Evolutionary conservation across 2,888 invertebrate genomes (phyloP), one percentile per base, ranked within the genome.

Genomic region (Papilio gigon): DNA sequence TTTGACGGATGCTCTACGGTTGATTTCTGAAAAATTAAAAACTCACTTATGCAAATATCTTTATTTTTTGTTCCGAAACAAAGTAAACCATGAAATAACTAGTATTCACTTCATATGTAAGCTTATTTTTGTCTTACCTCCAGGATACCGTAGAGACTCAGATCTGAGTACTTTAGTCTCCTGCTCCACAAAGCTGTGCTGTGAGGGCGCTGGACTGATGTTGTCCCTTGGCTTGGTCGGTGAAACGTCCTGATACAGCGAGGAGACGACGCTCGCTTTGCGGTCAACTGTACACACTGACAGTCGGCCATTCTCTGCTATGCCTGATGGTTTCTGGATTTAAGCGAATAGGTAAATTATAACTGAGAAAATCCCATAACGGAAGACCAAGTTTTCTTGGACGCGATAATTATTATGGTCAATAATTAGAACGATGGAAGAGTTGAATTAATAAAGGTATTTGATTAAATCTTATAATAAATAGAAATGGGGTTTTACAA

Each of bases 191-290:
- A 91, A 90, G 73, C 91, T 91, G 72, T 88, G 80, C 72, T 90
- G 89, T 0, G 89, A 90, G 0, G 89, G 89, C 0, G 88, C 92
- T 8, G 89, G 92, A 59, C 88, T 90, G 72, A 92, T 85, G 73
- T 84, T 89, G 71, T 86, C 87, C 58, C 81, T 80, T 0, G 81
- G 81, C 64, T 81, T 88, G 0, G 90, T 90, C 0, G 92, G 92
- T 0, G 92, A 92, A 4, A 87, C 79, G 59, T 92, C 92, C 62
- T 88, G 87, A 76, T 83, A 88, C 47, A 92, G 76, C 0, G 91
- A 89, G 0, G 92, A 93, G 1, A 92, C 92, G 22, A 92, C 88
- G 74, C 91, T 91, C 14, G 87, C 89, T 73, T 93, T 92, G 0
- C 92, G 82, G 67, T 92, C 92, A 0, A 88, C 86, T 1, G 89